phyloP scores from a whole-genome alignment of 1,140 invertebrate species.

The Drosophila orosa region DNA sequence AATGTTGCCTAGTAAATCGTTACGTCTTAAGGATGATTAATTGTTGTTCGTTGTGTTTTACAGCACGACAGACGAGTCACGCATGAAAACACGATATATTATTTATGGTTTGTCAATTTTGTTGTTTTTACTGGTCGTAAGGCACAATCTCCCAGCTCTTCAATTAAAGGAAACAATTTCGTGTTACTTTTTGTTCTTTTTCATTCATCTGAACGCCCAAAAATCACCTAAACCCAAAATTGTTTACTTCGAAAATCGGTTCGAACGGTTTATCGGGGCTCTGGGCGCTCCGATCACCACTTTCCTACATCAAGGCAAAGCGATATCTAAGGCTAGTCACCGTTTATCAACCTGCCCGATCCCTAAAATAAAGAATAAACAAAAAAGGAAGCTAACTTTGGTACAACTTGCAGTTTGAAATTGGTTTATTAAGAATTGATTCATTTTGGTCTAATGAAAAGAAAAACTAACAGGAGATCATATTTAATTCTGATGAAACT shows the following conservation, averaged over 20 bases:
- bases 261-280: conserved; percentile 10
- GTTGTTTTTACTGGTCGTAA: conserved; percentile 18
- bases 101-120: conserved; percentile 32
- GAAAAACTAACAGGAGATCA: no score
- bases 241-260: conserved; percentile 52
- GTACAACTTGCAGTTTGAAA: no score
- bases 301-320: conserved; percentile 19
- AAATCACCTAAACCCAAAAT: conserved; percentile 1
- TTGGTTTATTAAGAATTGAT: no score
- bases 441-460: no score
- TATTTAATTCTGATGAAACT: no score
- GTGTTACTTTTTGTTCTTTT: neutral
- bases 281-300: neutral
- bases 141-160: neutral
- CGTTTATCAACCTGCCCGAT: no score
- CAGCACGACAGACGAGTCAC: conserved; percentile 32
- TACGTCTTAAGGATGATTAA: conserved; percentile 29
- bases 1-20: conserved; percentile 56
- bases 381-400: no score
- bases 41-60: conserved; percentile 13
- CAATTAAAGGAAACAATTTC: conserved; percentile 26
- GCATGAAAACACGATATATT: conserved; percentile 34
- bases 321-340: conserved; percentile 48
- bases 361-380: no score
- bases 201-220: conserved; percentile 7